Conservation (phyloP, 2,888 invertebrate species). For the Cylindroiulus punctatus region DNA sequence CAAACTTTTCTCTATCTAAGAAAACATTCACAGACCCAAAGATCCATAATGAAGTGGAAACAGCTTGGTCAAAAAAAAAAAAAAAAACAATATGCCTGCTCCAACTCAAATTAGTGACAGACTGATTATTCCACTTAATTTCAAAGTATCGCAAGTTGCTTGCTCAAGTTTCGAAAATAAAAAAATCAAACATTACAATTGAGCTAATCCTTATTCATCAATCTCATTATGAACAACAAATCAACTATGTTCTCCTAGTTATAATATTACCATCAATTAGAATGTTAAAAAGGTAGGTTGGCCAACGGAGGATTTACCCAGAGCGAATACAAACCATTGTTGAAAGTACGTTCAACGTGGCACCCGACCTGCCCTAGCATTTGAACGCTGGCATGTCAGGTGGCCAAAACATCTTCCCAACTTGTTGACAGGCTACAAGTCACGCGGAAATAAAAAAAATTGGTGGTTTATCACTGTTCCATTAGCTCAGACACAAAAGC, state of each 20-base stretch:
- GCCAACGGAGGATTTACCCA: slow-evolving; percentile 7
- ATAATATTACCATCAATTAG: slow-evolving; percentile 4
- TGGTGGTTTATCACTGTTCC: slow-evolving; percentile 48
- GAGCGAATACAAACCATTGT: slow-evolving; percentile 57
- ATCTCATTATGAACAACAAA: neutral
- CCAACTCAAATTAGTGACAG: neutral
- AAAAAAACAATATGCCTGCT: neutral
- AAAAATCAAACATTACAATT: neutral
- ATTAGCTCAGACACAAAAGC: slow-evolving; percentile 44
- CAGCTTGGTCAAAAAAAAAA: neutral
- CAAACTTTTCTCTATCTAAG: no score
- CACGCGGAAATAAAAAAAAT: slow-evolving; percentile 54
- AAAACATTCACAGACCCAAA: no score
- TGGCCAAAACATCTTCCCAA: slow-evolving; percentile 46
- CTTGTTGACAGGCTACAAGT: slow-evolving; percentile 54
- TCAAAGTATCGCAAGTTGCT: neutral
- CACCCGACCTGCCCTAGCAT: slow-evolving; percentile 58
- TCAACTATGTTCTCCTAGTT: neutral
- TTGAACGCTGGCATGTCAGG: slow-evolving; percentile 53
- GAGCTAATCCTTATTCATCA: neutral
- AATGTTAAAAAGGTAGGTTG: slow-evolving; percentile 32
- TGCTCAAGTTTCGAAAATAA: neutral
- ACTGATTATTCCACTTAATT: neutral
- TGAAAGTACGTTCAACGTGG: slow-evolving; percentile 50
- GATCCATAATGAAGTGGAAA: no score